Conservation (phyloP, 2,797 vertebrate genomes). For the Bradypus variegatus region DNA sequence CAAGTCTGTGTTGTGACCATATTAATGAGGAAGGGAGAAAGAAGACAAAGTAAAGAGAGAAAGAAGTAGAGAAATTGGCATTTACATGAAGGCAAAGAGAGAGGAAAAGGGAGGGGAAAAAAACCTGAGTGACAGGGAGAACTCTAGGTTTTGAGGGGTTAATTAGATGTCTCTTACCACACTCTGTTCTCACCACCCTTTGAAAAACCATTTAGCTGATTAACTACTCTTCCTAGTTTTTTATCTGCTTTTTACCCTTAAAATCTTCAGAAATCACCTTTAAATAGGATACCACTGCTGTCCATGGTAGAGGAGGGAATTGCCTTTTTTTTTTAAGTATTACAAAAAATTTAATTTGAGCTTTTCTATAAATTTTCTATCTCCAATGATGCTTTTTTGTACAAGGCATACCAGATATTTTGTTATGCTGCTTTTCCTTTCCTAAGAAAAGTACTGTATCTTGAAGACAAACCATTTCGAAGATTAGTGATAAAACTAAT, state of each 20-base stretch:
- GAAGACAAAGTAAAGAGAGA: not conserved
- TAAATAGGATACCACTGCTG: not conserved
- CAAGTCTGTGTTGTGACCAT: not conserved
- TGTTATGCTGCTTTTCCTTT: slow-evolving; percentile 61
- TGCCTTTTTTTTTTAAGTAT: too few species aligned
- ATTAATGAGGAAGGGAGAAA: not conserved
- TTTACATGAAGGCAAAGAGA: not conserved
- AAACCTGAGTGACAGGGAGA: too few species aligned
- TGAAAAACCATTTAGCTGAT: not conserved
- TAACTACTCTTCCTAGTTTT: not conserved
- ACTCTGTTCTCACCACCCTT: not conserved
- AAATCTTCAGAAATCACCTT: not conserved
- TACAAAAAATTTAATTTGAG: slow-evolving; percentile 44
- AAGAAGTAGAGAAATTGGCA: not conserved
- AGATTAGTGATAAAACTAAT: slow-evolving; percentile 53
- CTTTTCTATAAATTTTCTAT: slow-evolving; percentile 45
- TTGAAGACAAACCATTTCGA: slow-evolving; percentile 68
- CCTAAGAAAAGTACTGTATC: slow-evolving; percentile 59
- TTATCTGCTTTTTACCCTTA: not conserved
- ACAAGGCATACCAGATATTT: slow-evolving; percentile 67
- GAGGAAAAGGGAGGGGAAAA: too few species aligned
- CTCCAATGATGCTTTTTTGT: slow-evolving; percentile 49
- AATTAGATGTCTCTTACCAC: not conserved
- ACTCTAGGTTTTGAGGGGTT: not conserved
- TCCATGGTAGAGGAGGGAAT: not conserved